Evolutionary conservation across 2,888 invertebrate species (phyloP).

Genomic region (Eupithecia inturbata): DNA sequence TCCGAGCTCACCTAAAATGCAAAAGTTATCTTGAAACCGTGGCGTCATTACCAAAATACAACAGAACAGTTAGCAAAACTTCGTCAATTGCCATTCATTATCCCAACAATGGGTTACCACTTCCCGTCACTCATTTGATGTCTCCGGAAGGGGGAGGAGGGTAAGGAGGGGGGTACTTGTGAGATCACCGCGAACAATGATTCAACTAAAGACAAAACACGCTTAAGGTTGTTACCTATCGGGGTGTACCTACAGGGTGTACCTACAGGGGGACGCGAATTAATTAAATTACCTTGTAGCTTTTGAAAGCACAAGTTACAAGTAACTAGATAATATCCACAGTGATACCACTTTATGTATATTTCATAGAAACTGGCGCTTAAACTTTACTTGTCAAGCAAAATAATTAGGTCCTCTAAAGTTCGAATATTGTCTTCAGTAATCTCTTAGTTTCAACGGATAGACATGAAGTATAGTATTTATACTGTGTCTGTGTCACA

Average conservation of each 20-base stretch:
- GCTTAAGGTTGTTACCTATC: slow-evolving; percentile 73
- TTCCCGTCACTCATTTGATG: slow-evolving; percentile 68
- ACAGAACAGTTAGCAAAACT: slow-evolving; percentile 23
- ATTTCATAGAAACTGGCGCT: neutral
- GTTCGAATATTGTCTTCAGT: too few species aligned
- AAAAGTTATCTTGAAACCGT: slow-evolving; percentile 4
- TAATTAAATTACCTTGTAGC: neutral
- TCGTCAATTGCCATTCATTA: slow-evolving; percentile 42
- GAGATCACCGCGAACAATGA: slow-evolving; percentile 71
- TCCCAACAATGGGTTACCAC: slow-evolving; percentile 54
- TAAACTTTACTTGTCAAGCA: neutral
- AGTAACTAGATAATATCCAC: too few species aligned
- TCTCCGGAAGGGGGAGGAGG: slow-evolving; percentile 55
- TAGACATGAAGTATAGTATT: too few species aligned
- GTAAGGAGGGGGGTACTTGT: slow-evolving; percentile 45
- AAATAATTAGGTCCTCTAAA: neutral
- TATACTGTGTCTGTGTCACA: too few species aligned
- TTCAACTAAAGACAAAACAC: slow-evolving; percentile 77
- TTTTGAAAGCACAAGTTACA: neutral
- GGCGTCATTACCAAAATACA: slow-evolving; percentile 1
- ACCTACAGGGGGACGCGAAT: slow-evolving; percentile 53
- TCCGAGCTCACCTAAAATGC: neutral
- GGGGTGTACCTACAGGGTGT: slow-evolving; percentile 49
- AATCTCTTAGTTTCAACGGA: too few species aligned
- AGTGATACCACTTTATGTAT: neutral